phyloP scores from a whole-genome alignment of 2,797 vertebrate species.

The Percopsis omiscomaycus region DNA sequence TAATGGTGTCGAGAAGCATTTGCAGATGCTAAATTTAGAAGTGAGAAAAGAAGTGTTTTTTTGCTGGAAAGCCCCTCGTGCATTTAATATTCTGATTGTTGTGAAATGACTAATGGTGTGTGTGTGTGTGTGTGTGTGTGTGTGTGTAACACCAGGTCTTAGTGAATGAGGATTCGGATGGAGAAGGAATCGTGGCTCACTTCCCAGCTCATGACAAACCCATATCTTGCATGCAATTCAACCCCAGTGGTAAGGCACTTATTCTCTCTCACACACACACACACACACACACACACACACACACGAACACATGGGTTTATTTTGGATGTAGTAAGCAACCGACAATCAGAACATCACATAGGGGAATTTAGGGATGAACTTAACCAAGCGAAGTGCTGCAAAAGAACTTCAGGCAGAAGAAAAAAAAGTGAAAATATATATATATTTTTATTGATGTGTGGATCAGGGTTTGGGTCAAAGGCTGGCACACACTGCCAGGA shows the following conservation, averaged over 20 bases:
- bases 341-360: constrained; percentile 7
- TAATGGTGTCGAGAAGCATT: constrained; percentile 33
- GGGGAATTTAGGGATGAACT: background rate
- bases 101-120: constrained; percentile 51
- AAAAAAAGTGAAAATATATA: background rate
- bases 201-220: constrained; percentile 99
- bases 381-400: background rate
- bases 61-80: constrained; percentile 58
- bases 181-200: constrained; percentile 94
- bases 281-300: constrained; percentile 31
- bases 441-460: background rate
- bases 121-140: constrained; percentile 17
- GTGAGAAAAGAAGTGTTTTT: constrained; percentile 44
- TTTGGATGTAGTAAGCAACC: constrained; percentile 12
- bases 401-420: background rate
- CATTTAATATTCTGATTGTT: constrained; percentile 61
- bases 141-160: constrained; percentile 80
- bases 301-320: constrained; percentile 22
- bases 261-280: constrained; percentile 25
- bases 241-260: constrained; percentile 89
- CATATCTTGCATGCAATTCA: constrained; percentile 99
- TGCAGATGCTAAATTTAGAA: constrained; percentile 24
- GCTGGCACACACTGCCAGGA: too few species aligned
- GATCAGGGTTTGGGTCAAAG: background rate
- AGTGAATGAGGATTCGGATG: constrained; percentile 94